Percentiles rank a stretch among this genome's conserved stretches.
Conservation (phyloP, 2,113 vertebrate species). For the Protomyctophum bolini region DNA sequence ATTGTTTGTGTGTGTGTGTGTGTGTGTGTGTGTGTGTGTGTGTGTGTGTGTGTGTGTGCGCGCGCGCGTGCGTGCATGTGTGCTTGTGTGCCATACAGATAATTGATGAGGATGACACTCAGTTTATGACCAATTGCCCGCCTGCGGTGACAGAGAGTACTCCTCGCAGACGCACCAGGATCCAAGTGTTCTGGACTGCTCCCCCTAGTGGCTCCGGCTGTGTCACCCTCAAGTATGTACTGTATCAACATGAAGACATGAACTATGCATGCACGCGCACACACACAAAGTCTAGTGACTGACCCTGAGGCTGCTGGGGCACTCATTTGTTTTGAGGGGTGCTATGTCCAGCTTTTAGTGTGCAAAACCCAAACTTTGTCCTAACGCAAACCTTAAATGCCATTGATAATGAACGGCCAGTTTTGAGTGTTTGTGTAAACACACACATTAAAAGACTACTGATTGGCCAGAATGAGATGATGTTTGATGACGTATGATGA, state of each 20-base stretch:
- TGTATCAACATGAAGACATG: background rate
- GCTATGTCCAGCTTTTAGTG: no score
- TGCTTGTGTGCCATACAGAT: constrained; percentile 77
- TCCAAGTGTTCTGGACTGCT: constrained; percentile 96
- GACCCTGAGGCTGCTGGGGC: no score
- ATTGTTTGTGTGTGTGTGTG: constrained; percentile 2
- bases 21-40: background rate
- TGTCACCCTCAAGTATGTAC: constrained; percentile 90
- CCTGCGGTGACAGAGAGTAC: constrained; percentile 96
- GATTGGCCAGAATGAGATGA: no score
- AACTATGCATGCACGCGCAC: no score
- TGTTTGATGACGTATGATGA: no score
- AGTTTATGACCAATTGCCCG: constrained; percentile 97
- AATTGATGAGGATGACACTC: constrained; percentile 97
- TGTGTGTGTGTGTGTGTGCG: background rate
- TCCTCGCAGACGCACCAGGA: constrained; percentile 89
- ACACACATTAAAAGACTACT: no score
- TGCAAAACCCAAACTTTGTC: no score
- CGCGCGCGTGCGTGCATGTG: background rate
- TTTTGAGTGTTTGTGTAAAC: no score
- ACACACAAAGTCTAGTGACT: no score
- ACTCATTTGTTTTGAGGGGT: no score
- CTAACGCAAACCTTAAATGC: no score
- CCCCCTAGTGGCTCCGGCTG: constrained; percentile 90
- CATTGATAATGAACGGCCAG: no score